Base-by-base conservation (phyloP, 1,140 invertebrate species). In the Lycorma delicatula region DNA sequence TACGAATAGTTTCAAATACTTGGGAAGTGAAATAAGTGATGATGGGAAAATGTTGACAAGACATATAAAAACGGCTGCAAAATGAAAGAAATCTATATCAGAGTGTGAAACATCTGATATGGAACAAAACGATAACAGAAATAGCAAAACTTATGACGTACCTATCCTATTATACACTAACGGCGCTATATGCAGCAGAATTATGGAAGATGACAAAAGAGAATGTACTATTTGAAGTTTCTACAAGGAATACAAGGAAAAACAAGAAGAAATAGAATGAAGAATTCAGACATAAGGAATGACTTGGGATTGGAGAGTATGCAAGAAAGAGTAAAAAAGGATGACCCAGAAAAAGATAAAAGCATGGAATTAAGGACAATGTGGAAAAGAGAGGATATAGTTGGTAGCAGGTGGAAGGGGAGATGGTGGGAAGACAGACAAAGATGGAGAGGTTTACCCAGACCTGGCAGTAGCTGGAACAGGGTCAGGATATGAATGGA, bases 1-100 rank as follows among this genome's bases (percentile, higher is more conserved):
- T 44, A 22, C 23, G 18, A 18, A 22, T 7, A 44, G 13, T 44
- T 44, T 44, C 41, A 44, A 22, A 22, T 44, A 44, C 41, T 44
- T 44, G 41, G 41, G 41, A 16, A 44, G 41, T 16, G 41, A 44
- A 44, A 44, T 44, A 44, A 22, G 23, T 44, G 41, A 44, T 44
- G 41, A 22, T 16, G n/a, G n/a, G n/a, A n/a, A n/a, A n/a, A n/a
- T n/a, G n/a, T n/a, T n/a, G 23, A 22, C 5, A 44, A 9, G 41
- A 44, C 16, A 44, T 44, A 44, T 20, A 16, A 2, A 44, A 22
- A 44, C 18, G n/a, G 23, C 23, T 44, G 11, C 41, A 44, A 44
- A 44, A 44, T 16, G n/a, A 18, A n/a, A 22, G 41, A 9, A 44
- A 44, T 44, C 23, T 44, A 5, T 44, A 44, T 9, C 41, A 44